phyloP scores from a whole-genome alignment of 2,797 vertebrate genomes.

The Linurgus olivaceus region DNA sequence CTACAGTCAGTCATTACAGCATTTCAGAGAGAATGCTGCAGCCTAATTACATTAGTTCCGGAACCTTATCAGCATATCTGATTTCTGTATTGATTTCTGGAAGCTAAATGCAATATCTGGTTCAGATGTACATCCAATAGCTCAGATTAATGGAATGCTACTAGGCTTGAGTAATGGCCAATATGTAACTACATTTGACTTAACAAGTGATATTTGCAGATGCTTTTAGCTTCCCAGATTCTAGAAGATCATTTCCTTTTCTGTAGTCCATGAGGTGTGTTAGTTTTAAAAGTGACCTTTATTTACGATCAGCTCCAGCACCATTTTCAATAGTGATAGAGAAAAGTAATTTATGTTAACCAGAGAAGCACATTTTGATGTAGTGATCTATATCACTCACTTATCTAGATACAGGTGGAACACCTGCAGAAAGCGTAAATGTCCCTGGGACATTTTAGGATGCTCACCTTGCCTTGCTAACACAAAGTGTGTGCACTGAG shows the following conservation, averaged over 20 bases:
- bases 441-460: neutral
- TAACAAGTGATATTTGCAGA: neutral
- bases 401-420: neutral
- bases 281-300: neutral
- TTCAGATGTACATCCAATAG: conserved; percentile 31
- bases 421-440: neutral
- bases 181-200: conserved; percentile 1
- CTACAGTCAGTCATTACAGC: conserved; percentile 11
- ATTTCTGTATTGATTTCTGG: conserved; percentile 45
- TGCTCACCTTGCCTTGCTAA: neutral
- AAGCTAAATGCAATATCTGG: conserved; percentile 32
- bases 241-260: neutral
- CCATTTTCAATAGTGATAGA: neutral
- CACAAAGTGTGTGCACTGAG: neutral
- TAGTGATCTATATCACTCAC: neutral
- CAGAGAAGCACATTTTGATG: neutral
- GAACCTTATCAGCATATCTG: conserved; percentile 47
- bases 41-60: conserved; percentile 53
- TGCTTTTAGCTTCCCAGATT: neutral
- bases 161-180: neutral
- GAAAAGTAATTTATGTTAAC: neutral
- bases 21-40: neutral
- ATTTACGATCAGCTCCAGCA: neutral
- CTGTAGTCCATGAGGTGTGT: neutral
- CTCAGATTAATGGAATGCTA: conserved; percentile 40